A percentile compares a stretch with the other conserved stretches of the same genome.
phyloP scores from a whole-genome alignment of 1,140 invertebrate species.

The Drosophila persimilis region DNA sequence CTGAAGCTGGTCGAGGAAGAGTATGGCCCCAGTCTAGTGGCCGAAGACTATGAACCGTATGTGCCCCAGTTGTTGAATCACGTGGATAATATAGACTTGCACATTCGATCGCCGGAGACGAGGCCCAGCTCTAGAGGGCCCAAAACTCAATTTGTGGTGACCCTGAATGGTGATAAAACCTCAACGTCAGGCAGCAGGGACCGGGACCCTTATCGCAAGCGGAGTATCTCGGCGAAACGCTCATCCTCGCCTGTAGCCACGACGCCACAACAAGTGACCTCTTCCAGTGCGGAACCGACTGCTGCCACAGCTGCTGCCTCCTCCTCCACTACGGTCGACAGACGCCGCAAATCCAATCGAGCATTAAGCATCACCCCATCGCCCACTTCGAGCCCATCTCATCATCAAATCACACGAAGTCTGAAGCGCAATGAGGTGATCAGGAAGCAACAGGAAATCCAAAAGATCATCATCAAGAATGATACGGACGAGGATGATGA shows the following conservation, averaged over 20 bases:
- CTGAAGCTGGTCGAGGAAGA: conserved; percentile 61
- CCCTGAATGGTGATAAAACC: conserved; percentile 84
- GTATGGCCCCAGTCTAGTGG: conserved; percentile 48
- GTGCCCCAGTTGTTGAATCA: conserved; percentile 51
- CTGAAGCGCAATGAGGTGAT: conserved; percentile 68
- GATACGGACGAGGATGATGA: conserved; percentile 76
- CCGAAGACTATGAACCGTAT: conserved; percentile 41
- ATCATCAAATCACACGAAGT: conserved; percentile 42
- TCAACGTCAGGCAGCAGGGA: conserved; percentile 17
- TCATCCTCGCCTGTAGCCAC: conserved; percentile 42
- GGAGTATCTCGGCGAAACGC: conserved; percentile 35
- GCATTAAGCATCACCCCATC: conserved; percentile 58
- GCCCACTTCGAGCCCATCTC: conserved; percentile 61
- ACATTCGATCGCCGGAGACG: conserved; percentile 54
- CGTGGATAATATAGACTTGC: conserved; percentile 48
- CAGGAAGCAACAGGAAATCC: conserved; percentile 75
- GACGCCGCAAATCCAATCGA: conserved; percentile 40
- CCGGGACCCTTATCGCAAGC: conserved; percentile 36
- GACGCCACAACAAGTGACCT: conserved; percentile 61
- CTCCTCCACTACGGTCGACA: conserved; percentile 50
- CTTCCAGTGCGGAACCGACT: conserved; percentile 55
- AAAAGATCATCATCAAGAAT: conserved; percentile 77
- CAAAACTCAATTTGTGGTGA: conserved; percentile 86
- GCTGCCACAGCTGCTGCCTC: conserved; percentile 58
- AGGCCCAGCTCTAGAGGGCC: conserved; percentile 35